A percentile compares a stretch with the other conserved stretches of the same genome.
Conservation (phyloP, 2,797 vertebrate species). For the Toxotes lorentzi region DNA sequence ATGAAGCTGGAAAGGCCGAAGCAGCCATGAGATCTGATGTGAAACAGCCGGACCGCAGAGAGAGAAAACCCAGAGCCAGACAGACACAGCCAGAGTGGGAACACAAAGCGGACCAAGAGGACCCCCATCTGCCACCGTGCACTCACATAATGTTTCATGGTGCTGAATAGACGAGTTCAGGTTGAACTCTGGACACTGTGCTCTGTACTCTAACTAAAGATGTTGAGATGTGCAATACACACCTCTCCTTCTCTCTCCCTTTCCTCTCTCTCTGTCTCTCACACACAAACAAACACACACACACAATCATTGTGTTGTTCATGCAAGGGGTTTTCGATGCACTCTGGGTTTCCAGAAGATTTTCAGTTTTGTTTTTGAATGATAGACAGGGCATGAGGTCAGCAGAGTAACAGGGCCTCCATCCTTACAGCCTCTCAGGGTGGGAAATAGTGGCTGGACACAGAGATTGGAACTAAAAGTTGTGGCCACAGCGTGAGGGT, state of each 20-base stretch:
- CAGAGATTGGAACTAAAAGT: constrained; percentile 12
- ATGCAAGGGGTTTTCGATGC: constrained; percentile 55
- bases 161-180: constrained; percentile 71
- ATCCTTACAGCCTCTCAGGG: constrained; percentile 57
- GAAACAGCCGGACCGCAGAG: constrained; percentile 21
- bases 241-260: constrained; percentile 21
- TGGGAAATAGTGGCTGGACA: constrained; percentile 27
- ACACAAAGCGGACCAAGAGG: constrained; percentile 51
- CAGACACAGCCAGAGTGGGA: constrained; percentile 51
- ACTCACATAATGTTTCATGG: constrained; percentile 63
- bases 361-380: constrained; percentile 57
- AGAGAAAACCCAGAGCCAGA: constrained; percentile 53
- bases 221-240: constrained; percentile 68
- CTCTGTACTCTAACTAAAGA: constrained; percentile 64
- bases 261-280: not conserved
- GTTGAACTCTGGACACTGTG: constrained; percentile 69
- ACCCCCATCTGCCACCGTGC: constrained; percentile 56
- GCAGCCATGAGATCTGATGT: constrained; percentile 82
- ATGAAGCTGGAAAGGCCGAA: constrained; percentile 89
- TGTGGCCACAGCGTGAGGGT: constrained; percentile 12
- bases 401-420: constrained; percentile 50
- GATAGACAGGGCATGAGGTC: constrained; percentile 68
- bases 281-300: constrained; percentile 33
- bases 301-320: constrained; percentile 55
- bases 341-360: constrained; percentile 47